Percentiles rank a stretch among this genome's conserved stretches.
Conservation (phyloP, 2,888 invertebrate species). For the Nomada lathburiana region DNA sequence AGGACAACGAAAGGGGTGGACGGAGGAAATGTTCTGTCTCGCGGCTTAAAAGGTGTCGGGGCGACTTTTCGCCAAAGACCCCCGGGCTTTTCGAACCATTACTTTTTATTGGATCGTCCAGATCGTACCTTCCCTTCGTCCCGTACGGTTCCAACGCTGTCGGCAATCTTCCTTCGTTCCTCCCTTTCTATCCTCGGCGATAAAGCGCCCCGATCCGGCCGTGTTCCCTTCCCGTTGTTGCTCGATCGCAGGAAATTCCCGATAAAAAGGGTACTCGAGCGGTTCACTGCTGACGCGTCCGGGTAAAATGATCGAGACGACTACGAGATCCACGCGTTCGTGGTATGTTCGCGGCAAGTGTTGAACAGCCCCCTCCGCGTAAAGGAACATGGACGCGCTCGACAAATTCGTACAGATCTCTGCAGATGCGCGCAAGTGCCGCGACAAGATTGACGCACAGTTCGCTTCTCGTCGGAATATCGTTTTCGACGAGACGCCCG, state of each 20-base stretch:
- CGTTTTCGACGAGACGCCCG: background rate
- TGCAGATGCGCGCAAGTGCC: background rate
- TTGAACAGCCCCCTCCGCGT: conserved; percentile 4
- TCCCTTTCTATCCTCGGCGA: conserved; percentile 18
- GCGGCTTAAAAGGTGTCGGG: conserved; percentile 79
- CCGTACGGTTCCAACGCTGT: conserved; percentile 41
- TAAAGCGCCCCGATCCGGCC: conserved; percentile 28
- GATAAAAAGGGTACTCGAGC: conserved; percentile 64
- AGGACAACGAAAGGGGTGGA: conserved; percentile 60
- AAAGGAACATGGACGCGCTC: background rate
- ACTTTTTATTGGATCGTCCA: conserved; percentile 74
- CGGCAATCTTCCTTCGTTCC: conserved; percentile 39
- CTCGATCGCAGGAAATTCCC: conserved; percentile 63
- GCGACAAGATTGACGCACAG: conserved; percentile 23
- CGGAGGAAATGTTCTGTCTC: conserved; percentile 70
- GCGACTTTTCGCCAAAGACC: conserved; percentile 79
- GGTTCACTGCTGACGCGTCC: conserved; percentile 57
- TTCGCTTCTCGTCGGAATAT: background rate
- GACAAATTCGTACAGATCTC: too few relatives aligned
- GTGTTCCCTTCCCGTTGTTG: conserved; percentile 35
- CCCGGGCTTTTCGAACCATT: conserved; percentile 75
- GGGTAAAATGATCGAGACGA: conserved; percentile 63
- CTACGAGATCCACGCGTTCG: conserved; percentile 36
- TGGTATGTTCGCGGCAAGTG: background rate
- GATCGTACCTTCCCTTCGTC: conserved; percentile 57